Evolutionary conservation across 2,888 invertebrate species (phyloP).

Genomic region (Patella depressa): DNA sequence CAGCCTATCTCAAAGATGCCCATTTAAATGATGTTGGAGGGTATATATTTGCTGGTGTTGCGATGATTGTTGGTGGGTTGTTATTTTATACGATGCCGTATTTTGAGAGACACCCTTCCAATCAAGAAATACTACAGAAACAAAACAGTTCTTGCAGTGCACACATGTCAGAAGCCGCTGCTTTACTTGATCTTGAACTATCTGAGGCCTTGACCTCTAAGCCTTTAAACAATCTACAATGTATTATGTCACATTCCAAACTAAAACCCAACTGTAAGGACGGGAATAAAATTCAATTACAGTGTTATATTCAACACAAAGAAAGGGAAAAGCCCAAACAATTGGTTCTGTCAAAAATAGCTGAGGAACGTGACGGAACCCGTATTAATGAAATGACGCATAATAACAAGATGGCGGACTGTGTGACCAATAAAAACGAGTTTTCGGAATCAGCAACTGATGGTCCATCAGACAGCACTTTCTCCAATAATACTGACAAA

Average conservation of each 20-base stretch:
- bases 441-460: conserved; percentile 39
- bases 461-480: conserved; percentile 54
- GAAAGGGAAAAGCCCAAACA: conserved; percentile 59
- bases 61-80: conserved; percentile 61
- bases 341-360: conserved; percentile 61
- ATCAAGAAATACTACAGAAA: conserved; percentile 64
- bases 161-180: conserved; percentile 61
- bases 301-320: conserved; percentile 59
- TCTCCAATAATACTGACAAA: conserved; percentile 56
- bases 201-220: conserved; percentile 58
- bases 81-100: conserved; percentile 64
- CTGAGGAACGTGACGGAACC: conserved; percentile 58
- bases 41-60: conserved; percentile 61
- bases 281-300: conserved; percentile 55
- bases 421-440: conserved; percentile 34
- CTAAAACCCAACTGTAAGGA: conserved; percentile 53
- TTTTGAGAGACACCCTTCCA: conserved; percentile 62
- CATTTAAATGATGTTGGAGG: conserved; percentile 52
- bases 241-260: conserved; percentile 52
- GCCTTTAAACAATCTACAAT: conserved; percentile 57
- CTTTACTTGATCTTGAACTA: conserved; percentile 62
- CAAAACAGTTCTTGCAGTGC: conserved; percentile 56
- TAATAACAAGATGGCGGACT: conserved; percentile 34
- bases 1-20: conserved; percentile 62
- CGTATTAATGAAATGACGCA: conserved; percentile 20